Conservation (phyloP, 2,797 vertebrate species). For the Martes flavigula region DNA sequence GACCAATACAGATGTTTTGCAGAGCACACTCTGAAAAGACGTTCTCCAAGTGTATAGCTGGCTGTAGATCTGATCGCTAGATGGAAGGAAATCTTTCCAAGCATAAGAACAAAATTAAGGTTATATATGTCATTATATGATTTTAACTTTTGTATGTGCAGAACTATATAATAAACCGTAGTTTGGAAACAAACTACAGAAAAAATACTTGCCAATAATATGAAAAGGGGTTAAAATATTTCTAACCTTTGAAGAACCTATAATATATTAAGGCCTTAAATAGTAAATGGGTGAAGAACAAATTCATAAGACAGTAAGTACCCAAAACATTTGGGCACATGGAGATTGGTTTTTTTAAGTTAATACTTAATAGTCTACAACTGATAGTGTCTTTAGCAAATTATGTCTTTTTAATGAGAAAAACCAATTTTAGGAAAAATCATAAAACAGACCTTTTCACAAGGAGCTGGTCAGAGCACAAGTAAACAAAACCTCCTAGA, state of each 20-base stretch:
- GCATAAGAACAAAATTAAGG: neutral
- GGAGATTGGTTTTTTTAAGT: neutral
- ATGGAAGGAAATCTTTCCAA: neutral
- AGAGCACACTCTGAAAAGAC: neutral
- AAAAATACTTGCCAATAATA: neutral
- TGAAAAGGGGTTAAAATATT: neutral
- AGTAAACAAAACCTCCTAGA: neutral
- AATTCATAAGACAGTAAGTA: neutral
- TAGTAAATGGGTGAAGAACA: neutral
- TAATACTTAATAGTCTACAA: neutral
- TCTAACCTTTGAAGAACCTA: neutral
- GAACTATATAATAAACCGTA: neutral
- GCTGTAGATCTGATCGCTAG: neutral
- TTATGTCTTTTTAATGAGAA: constrained; percentile 22
- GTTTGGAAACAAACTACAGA: neutral
- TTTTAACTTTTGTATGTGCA: neutral
- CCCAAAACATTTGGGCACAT: neutral
- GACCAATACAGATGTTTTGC: neutral
- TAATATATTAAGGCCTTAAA: neutral
- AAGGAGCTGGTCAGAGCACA: neutral
- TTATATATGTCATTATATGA: neutral
- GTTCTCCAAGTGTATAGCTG: neutral
- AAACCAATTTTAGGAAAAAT: neutral
- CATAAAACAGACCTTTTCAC: neutral
- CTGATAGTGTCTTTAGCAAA: neutral